These are phyloP conservation scores for Phragmatobia fuliginosa DNA, from an alignment of 2,888 invertebrate genomes.

Conservation along the genomic window DNA sequence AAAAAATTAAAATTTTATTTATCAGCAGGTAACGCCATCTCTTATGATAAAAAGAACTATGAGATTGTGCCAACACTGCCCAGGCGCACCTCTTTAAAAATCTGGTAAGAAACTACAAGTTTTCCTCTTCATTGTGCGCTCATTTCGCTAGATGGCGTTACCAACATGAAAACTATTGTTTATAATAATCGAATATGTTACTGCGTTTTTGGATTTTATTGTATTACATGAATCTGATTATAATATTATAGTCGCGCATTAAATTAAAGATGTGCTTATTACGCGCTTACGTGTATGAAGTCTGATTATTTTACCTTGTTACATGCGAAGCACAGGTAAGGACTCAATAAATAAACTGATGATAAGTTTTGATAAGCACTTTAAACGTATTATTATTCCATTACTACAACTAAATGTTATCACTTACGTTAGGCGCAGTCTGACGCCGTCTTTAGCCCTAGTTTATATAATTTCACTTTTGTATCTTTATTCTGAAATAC, in stretches of 20 bases:
- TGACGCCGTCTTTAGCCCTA: constrained; percentile 39
- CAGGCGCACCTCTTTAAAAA: constrained; percentile 26
- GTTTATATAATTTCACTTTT: constrained; percentile 18
- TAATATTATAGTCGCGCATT: background rate
- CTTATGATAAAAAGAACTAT: constrained; percentile 15
- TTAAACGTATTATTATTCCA: constrained; percentile 64
- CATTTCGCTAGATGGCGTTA: constrained; percentile 48
- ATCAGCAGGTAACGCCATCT: constrained; percentile 39
- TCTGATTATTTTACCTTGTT: constrained; percentile 2
- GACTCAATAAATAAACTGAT: constrained; percentile 76
- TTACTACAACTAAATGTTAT: constrained; percentile 77
- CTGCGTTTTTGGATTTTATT: background rate
- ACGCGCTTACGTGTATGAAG: background rate
- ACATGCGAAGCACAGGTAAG: constrained; percentile 43
- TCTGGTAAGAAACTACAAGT: background rate
- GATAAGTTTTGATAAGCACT: constrained; percentile 80
- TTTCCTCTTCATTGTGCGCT: constrained; percentile 21
- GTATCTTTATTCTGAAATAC: constrained; percentile 28
- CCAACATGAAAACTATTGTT: constrained; percentile 7
- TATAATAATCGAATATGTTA: background rate
- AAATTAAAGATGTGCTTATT: background rate
- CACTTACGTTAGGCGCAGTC: constrained; percentile 63
- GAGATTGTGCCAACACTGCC: constrained; percentile 11
- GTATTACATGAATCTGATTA: background rate
- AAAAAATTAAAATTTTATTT: background rate